Evolutionary conservation across 2,797 vertebrate species (phyloP).

Genomic region (Pogoniulus pusillus): DNA sequence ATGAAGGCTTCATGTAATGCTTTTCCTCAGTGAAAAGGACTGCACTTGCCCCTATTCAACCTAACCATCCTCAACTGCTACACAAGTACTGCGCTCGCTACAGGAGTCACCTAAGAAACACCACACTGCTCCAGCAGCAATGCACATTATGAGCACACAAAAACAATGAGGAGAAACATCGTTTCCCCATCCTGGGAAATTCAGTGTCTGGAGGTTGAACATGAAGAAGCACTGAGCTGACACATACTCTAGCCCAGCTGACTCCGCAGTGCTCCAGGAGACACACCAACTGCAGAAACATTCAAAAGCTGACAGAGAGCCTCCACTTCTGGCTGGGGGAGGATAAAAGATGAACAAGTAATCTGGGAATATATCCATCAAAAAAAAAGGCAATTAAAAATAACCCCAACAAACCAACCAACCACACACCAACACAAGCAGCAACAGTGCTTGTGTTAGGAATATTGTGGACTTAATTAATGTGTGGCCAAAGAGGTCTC

Average conservation of each 20-base stretch:
- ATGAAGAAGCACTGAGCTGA: neutral
- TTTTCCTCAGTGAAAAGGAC: neutral
- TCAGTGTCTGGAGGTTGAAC: neutral
- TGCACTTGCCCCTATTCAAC: neutral
- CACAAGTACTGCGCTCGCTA: neutral
- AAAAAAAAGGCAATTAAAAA: neutral
- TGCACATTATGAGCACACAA: accelerated
- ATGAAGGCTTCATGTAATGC: neutral
- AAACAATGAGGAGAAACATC: accelerated
- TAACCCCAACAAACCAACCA: neutral
- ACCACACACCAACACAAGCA: neutral
- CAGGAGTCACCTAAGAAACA: neutral
- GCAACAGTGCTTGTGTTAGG: neutral
- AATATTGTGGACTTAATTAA: neutral
- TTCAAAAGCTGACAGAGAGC: neutral
- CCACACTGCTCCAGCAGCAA: neutral
- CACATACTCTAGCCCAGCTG: neutral
- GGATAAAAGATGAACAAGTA: neutral
- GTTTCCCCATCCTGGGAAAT: neutral
- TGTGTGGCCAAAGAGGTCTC: neutral
- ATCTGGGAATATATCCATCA: neutral
- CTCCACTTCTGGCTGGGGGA: neutral
- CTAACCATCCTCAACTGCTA: neutral
- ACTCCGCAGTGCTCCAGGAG: neutral
- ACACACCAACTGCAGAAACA: neutral